Conservation (phyloP, 2,888 invertebrate species). For the Shargacucullia verbasci region DNA sequence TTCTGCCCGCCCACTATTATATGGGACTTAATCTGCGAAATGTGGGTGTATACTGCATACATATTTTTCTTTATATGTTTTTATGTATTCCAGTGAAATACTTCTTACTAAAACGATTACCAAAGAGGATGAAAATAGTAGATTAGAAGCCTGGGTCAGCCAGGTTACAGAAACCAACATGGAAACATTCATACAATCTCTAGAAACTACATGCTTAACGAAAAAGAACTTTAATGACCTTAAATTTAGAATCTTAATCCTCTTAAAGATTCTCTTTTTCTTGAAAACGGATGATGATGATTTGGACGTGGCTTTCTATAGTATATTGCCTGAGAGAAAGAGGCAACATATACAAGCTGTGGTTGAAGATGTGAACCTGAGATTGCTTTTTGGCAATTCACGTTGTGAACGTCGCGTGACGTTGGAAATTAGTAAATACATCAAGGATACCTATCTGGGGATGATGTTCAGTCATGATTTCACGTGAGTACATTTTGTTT, state of each 20-base stretch:
- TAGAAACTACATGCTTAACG: neutral
- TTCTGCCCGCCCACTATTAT: too few relatives aligned
- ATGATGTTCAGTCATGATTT: conserved; percentile 19
- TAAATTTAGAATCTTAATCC: conserved; percentile 23
- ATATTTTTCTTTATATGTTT: too few relatives aligned
- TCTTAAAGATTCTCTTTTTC: conserved; percentile 17
- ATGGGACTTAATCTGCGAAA: too few relatives aligned
- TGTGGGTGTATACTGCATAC: too few relatives aligned
- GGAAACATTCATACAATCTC: neutral
- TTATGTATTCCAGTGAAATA: neutral
- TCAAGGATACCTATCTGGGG: conserved; percentile 1
- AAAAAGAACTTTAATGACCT: accelerated
- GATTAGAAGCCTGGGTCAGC: too few relatives aligned
- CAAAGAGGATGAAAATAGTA: too few relatives aligned
- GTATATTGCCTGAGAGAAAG: neutral
- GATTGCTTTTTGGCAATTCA: neutral
- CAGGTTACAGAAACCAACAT: too few relatives aligned
- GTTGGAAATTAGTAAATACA: conserved; percentile 1
- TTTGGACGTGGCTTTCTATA: conserved; percentile 12
- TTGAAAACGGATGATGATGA: conserved; percentile 12
- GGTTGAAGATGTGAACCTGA: conserved; percentile 14
- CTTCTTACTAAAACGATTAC: too few relatives aligned
- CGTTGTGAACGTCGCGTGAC: neutral
- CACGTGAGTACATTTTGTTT: conserved; percentile 23
- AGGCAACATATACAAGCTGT: neutral